These are phyloP conservation scores for Drosophila mauritiana DNA, from an alignment of 1,140 invertebrate genomes.

Conservation along the genomic window DNA sequence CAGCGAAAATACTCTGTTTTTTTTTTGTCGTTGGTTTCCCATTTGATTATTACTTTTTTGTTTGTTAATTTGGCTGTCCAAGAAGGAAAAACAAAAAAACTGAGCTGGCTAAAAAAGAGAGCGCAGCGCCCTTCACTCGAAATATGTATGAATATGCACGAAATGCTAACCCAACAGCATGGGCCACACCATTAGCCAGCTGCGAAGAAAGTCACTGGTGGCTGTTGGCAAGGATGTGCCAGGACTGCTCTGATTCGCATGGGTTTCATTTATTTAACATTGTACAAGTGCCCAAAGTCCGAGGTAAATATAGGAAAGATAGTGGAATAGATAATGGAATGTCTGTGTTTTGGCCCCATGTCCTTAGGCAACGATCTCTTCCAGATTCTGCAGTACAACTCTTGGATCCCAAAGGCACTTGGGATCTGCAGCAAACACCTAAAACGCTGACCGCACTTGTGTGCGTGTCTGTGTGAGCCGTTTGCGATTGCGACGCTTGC, in stretches of 20 bases:
- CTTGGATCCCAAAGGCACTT: neutral
- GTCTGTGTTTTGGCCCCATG: no score
- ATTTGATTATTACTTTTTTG: slow-evolving; percentile 74
- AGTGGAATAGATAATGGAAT: no score
- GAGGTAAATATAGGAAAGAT: no score
- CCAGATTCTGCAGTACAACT: no score
- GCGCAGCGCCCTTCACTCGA: slow-evolving; percentile 47
- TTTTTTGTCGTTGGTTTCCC: slow-evolving; percentile 26
- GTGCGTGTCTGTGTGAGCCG: slow-evolving; percentile 21
- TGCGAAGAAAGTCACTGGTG: neutral
- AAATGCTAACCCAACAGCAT: slow-evolving; percentile 8
- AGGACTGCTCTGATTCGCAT: neutral
- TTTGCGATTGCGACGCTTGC: slow-evolving; percentile 38
- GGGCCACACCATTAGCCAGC: neutral
- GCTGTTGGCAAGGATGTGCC: neutral
- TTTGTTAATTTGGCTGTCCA: slow-evolving; percentile 28
- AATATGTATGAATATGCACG: slow-evolving; percentile 13
- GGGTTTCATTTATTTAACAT: no score
- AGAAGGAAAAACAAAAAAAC: slow-evolving; percentile 11
- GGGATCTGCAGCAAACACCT: neutral
- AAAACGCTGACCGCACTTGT: slow-evolving; percentile 5
- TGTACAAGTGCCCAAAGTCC: no score
- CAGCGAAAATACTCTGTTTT: slow-evolving; percentile 10
- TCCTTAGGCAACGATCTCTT: no score
- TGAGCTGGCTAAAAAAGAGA: slow-evolving; percentile 27